A percentile compares a stretch with the other conserved stretches of the same genome.
These are phyloP conservation scores for Callopanchax toddi DNA, from an alignment of 2,113 vertebrate genomes.

Conservation along the genomic window DNA sequence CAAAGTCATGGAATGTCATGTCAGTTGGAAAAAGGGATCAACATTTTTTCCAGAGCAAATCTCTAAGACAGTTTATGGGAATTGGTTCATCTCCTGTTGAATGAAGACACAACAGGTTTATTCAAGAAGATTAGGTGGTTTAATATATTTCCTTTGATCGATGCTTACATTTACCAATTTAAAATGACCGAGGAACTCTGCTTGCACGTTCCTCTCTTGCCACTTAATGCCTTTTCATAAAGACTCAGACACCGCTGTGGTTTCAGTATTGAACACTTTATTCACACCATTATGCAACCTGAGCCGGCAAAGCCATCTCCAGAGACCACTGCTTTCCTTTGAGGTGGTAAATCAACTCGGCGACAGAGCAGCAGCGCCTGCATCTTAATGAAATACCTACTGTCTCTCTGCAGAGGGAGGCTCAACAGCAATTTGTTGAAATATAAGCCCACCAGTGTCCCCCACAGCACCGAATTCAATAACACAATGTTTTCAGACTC, in stretches of 20 bases:
- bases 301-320: conserved; percentile 28
- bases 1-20: too few relatives aligned
- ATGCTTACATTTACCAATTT: neutral
- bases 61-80: too few relatives aligned
- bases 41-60: too few relatives aligned
- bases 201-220: neutral
- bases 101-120: conserved; percentile 6
- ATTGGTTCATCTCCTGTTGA: conserved; percentile 80
- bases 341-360: conserved; percentile 32
- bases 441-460: conserved; percentile 86
- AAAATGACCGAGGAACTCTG: conserved; percentile 1
- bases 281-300: conserved; percentile 39
- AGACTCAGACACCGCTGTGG: conserved; percentile 18
- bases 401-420: conserved; percentile 88
- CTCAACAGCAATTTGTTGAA: conserved; percentile 87
- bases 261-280: conserved; percentile 41
- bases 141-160: conserved; percentile 9
- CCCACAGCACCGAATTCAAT: conserved; percentile 80
- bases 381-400: conserved; percentile 70
- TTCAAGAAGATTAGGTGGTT: neutral
- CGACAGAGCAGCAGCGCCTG: conserved; percentile 2
- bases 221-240: conserved; percentile 32
- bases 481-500: conserved; percentile 87
- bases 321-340: conserved; percentile 32
- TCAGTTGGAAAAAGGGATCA: too few relatives aligned